Conservation (phyloP, 2,888 invertebrate genomes). For the Electrophaes corylata region DNA sequence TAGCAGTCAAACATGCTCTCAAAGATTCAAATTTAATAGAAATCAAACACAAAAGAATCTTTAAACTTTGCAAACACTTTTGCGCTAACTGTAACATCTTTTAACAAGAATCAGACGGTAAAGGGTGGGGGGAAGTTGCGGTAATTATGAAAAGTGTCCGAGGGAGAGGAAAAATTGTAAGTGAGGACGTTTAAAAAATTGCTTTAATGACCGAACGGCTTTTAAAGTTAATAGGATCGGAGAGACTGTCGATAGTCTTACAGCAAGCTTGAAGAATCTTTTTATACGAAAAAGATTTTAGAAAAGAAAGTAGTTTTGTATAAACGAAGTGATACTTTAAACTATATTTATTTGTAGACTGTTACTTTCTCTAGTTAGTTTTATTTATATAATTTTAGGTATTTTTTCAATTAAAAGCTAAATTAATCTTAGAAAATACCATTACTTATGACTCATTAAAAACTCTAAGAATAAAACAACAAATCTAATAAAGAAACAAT, state of each 20-base stretch:
- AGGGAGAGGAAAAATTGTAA: conserved; percentile 69
- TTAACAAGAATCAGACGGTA: conserved; percentile 60
- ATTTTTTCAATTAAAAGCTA: not conserved
- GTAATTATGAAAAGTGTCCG: conserved; percentile 83
- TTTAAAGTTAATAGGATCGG: conserved; percentile 81
- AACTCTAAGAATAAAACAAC: not conserved
- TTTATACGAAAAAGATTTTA: not conserved
- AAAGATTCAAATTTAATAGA: conserved; percentile 32
- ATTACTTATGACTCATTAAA: not conserved
- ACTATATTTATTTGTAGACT: too few species aligned
- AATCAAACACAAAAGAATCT: conserved; percentile 31
- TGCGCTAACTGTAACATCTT: conserved; percentile 76
- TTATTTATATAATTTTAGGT: not conserved
- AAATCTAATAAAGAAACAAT: not conserved
- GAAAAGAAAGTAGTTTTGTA: not conserved
- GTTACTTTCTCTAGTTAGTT: too few species aligned
- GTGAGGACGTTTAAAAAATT: conserved; percentile 74
- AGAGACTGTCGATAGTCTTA: conserved; percentile 61
- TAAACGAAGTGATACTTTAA: too few species aligned
- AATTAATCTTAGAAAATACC: too few species aligned
- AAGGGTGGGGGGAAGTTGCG: conserved; percentile 54
- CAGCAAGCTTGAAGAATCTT: conserved; percentile 11
- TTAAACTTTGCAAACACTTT: conserved; percentile 41
- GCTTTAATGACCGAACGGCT: conserved; percentile 78
- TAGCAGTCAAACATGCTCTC: not conserved